These are phyloP conservation scores for Gandaritis pyraliata DNA, from an alignment of 2,888 invertebrate genomes.

Conservation along the genomic window DNA sequence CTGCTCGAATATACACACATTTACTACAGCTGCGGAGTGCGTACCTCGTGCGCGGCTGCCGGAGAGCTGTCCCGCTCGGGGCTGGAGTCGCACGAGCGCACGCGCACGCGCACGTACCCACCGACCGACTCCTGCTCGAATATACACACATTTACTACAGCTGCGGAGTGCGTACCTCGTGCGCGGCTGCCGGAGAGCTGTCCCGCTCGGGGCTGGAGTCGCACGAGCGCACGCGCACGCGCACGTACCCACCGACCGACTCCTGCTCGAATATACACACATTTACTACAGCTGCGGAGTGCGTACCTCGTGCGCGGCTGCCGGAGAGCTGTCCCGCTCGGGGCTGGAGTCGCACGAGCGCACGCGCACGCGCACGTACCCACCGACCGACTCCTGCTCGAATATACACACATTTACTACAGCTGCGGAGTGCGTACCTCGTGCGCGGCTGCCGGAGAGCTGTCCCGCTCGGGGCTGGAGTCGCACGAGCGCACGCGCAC, in stretches of 20 bases:
- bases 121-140: conserved; percentile 64
- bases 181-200: conserved; percentile 5
- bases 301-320: conserved; percentile 40
- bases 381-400: conserved; percentile 64
- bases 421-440: too few species aligned
- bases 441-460: conserved; percentile 18
- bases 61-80: conserved; percentile 63
- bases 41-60: conserved; percentile 38
- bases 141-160: neutral
- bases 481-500: conserved; percentile 66
- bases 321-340: conserved; percentile 55
- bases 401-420: neutral
- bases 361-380: conserved; percentile 59
- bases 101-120: conserved; percentile 57
- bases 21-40: neutral
- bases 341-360: conserved; percentile 74
- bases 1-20: conserved; percentile 47
- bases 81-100: conserved; percentile 71
- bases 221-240: conserved; percentile 62
- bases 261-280: conserved; percentile 53
- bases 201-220: conserved; percentile 76
- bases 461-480: conserved; percentile 72
- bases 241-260: conserved; percentile 61
- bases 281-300: neutral
- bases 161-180: too few species aligned